Evolutionary conservation across 2,113 vertebrate genomes (phyloP).

Genomic region (Puntigrus tetrazona): DNA sequence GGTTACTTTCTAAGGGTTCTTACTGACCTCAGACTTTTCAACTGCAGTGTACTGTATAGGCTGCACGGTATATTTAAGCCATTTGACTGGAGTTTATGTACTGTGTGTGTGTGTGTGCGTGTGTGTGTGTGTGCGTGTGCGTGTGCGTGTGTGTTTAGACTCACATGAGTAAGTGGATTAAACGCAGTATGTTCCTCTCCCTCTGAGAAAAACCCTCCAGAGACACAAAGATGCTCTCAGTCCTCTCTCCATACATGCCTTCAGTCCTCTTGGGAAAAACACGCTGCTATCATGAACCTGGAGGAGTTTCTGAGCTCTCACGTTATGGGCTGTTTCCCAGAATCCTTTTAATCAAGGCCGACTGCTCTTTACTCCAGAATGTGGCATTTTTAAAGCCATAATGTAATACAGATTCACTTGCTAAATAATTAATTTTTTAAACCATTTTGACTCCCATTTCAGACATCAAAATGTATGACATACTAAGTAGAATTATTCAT

Average conservation of each 20-base stretch:
- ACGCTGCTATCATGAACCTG: background rate
- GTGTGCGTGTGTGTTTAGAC: background rate
- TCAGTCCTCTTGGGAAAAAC: background rate
- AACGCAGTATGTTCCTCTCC: background rate
- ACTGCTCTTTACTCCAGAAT: background rate
- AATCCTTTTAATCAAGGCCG: background rate
- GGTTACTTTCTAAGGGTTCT: too few species aligned
- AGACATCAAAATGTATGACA: too few species aligned
- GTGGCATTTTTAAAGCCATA: background rate
- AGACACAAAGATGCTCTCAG: background rate
- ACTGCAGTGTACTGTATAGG: background rate
- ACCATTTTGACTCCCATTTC: too few species aligned
- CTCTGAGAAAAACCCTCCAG: constrained; percentile 4
- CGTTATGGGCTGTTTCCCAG: background rate
- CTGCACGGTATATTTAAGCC: background rate
- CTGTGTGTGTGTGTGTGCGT: background rate
- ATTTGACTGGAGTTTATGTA: background rate
- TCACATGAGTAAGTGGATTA: constrained; percentile 6
- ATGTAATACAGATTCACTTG: background rate
- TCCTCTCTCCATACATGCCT: background rate
- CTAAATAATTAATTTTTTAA: background rate
- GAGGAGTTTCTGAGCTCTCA: background rate
- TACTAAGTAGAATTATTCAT: too few species aligned
- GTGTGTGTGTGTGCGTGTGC: background rate
- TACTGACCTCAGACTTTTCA: background rate